Percentiles rank a stretch among this genome's conserved stretches.
Conservation (phyloP, 2,797 vertebrate species). For the Poeciliopsis gracilis region DNA sequence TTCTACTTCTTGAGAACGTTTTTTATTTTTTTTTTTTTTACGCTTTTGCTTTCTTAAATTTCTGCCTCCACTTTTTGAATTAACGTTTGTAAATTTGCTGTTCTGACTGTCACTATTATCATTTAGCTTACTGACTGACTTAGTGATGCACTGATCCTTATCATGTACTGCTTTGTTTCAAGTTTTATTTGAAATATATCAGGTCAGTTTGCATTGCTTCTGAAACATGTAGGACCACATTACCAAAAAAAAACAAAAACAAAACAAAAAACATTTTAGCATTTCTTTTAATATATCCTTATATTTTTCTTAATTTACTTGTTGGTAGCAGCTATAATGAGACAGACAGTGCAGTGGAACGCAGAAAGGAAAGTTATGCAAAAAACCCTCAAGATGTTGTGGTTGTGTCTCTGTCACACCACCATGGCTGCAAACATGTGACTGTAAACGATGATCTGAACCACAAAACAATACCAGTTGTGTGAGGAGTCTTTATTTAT, state of each 20-base stretch:
- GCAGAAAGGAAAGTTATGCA: neutral
- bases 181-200: neutral
- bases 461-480: accelerated
- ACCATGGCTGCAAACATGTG: too few relatives aligned
- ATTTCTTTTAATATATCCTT: neutral
- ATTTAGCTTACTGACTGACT: neutral
- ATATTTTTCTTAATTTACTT: neutral
- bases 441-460: neutral
- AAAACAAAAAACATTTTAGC: neutral
- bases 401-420: neutral
- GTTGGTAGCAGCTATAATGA: neutral
- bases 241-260: neutral
- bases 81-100: neutral
- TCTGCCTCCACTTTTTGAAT: neutral
- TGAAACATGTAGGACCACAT: neutral
- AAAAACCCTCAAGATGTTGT: neutral
- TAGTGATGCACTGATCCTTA: neutral
- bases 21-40: neutral
- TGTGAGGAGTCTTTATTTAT: neutral
- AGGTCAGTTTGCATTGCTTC: neutral
- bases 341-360: neutral
- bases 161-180: neutral
- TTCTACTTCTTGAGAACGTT: neutral
- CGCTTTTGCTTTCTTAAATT: neutral
- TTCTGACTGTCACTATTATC: neutral